These are phyloP conservation scores for Epinephelus moara DNA, from an alignment of 2,113 vertebrate genomes.

Conservation along the genomic window DNA sequence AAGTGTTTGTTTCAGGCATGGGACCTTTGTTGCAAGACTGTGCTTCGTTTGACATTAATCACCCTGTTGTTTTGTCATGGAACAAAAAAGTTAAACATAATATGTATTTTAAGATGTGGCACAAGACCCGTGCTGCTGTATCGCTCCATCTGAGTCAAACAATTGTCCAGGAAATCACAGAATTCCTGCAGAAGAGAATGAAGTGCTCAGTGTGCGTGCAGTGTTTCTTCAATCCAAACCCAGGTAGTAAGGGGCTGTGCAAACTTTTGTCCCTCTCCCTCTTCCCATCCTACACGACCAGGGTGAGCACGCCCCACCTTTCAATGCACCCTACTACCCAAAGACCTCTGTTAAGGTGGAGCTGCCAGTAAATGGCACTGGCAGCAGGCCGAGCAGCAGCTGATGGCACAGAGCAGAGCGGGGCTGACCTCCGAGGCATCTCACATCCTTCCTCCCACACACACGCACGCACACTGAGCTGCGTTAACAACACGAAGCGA, in stretches of 20 bases:
- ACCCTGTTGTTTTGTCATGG: neutral
- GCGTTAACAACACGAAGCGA: constrained; percentile 2
- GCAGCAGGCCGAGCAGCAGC: constrained; percentile 54
- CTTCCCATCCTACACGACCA: constrained; percentile 11
- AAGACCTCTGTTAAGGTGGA: constrained; percentile 37
- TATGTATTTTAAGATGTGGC: neutral
- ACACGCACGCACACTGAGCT: constrained; percentile 16
- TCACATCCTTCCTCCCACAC: constrained; percentile 58
- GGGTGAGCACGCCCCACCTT: constrained; percentile 21
- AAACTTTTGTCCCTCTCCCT: neutral
- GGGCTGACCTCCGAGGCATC: constrained; percentile 49
- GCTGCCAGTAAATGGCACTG: constrained; percentile 52
- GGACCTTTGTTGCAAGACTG: neutral
- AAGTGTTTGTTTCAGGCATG: neutral
- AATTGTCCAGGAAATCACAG: neutral
- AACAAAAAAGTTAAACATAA: neutral
- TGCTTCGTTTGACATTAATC: neutral
- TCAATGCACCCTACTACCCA: constrained; percentile 17
- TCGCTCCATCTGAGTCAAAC: neutral
- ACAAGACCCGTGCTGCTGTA: neutral
- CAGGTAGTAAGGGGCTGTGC: neutral
- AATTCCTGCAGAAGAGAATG: neutral
- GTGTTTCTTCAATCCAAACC: neutral
- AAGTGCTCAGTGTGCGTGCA: neutral
- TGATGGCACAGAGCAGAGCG: constrained; percentile 38